Percentiles rank a stretch among this genome's conserved stretches.
phyloP scores from a whole-genome alignment of 2,888 invertebrate species.

The Andrena chrysosceles region DNA sequence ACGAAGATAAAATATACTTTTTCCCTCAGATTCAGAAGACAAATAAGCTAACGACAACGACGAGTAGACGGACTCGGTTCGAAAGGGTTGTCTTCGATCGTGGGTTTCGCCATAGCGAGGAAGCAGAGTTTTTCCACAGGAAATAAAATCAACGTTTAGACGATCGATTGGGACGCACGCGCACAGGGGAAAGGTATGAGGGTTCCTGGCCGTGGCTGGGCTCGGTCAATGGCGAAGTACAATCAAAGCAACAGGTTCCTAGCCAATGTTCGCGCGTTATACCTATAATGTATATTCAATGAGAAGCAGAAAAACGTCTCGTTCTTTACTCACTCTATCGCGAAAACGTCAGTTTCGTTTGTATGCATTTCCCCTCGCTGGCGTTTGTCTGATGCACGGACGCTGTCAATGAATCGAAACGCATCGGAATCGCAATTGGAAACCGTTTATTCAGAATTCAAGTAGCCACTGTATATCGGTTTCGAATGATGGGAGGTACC shows the following conservation, averaged over 20 bases:
- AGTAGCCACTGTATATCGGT: too few relatives aligned
- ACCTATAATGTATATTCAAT: not conserved
- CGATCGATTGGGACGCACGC: conserved; percentile 62
- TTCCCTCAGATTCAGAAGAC: too few relatives aligned
- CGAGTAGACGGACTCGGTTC: too few relatives aligned
- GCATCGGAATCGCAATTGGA: too few relatives aligned
- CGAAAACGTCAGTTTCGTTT: not conserved
- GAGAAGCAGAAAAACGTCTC: conserved; percentile 12
- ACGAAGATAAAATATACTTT: too few relatives aligned
- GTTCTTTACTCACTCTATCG: not conserved
- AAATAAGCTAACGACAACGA: too few relatives aligned
- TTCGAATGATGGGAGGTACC: too few relatives aligned
- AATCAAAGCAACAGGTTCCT: conserved; percentile 69
- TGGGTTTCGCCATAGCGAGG: not conserved
- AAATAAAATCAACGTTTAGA: conserved; percentile 30
- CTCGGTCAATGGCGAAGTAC: conserved; percentile 68
- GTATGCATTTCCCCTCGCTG: too few relatives aligned
- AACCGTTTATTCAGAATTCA: too few relatives aligned
- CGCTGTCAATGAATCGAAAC: too few relatives aligned
- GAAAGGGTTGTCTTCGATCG: not conserved
- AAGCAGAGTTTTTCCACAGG: not conserved
- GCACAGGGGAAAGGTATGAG: conserved; percentile 46
- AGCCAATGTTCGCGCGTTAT: conserved; percentile 37
- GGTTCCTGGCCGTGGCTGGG: conserved; percentile 58
- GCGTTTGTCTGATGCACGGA: too few relatives aligned